A percentile compares a stretch with the other conserved stretches of the same genome.
Conservation (phyloP, 2,113 vertebrate species). For the Crotalus tigris region DNA sequence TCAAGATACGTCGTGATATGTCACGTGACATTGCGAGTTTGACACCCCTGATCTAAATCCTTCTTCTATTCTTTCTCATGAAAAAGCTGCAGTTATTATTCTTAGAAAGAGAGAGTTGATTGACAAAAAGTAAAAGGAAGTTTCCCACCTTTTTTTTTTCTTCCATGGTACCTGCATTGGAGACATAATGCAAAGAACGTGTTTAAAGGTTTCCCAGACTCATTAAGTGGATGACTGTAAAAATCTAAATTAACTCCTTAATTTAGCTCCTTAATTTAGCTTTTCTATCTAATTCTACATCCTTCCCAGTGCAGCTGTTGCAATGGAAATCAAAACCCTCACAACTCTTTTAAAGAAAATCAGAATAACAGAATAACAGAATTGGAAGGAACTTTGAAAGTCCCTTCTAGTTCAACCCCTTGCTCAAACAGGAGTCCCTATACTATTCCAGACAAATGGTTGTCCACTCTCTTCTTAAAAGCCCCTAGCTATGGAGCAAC, state of each 20-base stretch:
- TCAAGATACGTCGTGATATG: too few species aligned
- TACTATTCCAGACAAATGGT: not conserved
- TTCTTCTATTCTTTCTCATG: not conserved
- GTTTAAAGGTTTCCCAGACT: not conserved
- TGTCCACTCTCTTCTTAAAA: not conserved
- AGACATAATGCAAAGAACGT: not conserved
- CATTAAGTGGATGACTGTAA: not conserved
- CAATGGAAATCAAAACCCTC: not conserved
- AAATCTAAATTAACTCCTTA: not conserved
- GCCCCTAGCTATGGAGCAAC: not conserved
- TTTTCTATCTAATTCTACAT: not conserved
- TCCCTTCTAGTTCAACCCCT: not conserved
- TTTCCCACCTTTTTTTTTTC: not conserved
- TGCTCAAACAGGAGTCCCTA: not conserved
- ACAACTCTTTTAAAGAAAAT: not conserved
- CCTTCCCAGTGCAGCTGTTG: not conserved
- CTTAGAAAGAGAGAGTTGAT: not conserved
- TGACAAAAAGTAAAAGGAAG: not conserved
- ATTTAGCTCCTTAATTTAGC: not conserved
- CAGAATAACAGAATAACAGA: not conserved
- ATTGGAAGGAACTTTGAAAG: not conserved
- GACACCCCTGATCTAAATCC: not conserved
- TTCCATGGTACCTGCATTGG: not conserved
- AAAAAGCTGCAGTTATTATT: not conserved
- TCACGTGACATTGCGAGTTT: too few species aligned